A percentile compares a stretch with the other conserved stretches of the same genome.
Conservation (phyloP, 2,113 vertebrate species). For the Mustela lutreola region DNA sequence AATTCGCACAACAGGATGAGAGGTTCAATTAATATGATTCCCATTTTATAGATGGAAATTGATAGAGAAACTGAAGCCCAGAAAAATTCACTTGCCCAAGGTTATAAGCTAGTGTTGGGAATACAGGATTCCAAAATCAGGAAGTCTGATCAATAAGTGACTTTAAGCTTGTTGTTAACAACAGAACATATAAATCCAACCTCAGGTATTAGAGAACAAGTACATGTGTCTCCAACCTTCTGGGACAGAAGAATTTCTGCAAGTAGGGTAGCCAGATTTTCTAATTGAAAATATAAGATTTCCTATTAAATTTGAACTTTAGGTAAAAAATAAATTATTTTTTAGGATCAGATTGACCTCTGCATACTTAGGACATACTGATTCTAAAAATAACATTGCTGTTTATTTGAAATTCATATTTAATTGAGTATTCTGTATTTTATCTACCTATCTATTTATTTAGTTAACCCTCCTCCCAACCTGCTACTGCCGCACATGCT, state of each 20-base stretch:
- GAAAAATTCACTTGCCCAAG: neutral
- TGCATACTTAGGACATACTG: neutral
- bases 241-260: neutral
- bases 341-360: neutral
- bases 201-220: neutral
- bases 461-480: neutral
- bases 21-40: neutral
- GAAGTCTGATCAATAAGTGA: neutral
- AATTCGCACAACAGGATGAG: neutral
- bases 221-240: neutral
- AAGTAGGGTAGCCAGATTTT: neutral
- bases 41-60: neutral
- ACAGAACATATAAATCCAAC: neutral
- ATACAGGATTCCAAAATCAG: neutral
- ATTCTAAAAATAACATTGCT: neutral
- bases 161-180: neutral
- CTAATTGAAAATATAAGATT: neutral
- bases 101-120: neutral
- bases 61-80: neutral
- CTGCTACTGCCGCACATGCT: neutral
- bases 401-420: neutral
- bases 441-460: neutral
- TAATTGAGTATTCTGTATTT: neutral
- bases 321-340: neutral
- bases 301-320: conserved; percentile 3